phyloP scores from a whole-genome alignment of 2,797 vertebrate genomes.

The Orientallactaga sibirica region DNA sequence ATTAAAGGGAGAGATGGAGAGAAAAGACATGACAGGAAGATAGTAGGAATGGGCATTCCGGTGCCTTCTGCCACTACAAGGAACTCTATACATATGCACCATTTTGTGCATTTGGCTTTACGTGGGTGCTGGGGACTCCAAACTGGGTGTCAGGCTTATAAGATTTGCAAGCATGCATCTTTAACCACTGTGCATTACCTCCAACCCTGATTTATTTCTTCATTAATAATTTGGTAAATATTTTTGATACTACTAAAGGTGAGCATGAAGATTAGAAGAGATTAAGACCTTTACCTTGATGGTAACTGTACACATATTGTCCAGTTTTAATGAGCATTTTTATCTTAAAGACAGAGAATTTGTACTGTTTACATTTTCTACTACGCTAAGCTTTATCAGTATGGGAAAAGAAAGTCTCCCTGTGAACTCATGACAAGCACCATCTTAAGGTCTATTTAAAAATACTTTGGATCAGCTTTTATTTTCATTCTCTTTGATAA shows the following conservation, averaged over 20 bases:
- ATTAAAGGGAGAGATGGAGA: too few species aligned
- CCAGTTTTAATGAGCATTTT: background rate
- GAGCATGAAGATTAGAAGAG: background rate
- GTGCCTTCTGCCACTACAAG: too few species aligned
- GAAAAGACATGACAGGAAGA: too few species aligned
- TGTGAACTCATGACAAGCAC: background rate
- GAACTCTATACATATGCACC: too few species aligned
- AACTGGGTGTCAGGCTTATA: too few species aligned
- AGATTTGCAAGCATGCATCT: too few species aligned
- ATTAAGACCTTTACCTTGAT: background rate
- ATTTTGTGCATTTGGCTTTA: too few species aligned
- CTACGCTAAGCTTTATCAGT: background rate
- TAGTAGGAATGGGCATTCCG: too few species aligned
- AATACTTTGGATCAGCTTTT: background rate
- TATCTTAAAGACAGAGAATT: background rate
- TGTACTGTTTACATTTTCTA: background rate
- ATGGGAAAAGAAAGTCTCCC: background rate
- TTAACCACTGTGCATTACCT: too few species aligned
- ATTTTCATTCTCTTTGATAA: constrained; percentile 10
- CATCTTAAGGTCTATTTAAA: background rate
- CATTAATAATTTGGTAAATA: background rate
- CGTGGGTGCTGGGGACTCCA: too few species aligned
- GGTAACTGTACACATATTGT: background rate
- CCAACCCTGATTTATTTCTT: background rate
- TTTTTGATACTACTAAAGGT: background rate